Evolutionary conservation across 1,140 invertebrate genomes (phyloP).

Genomic region (Nixonia krombeini): DNA sequence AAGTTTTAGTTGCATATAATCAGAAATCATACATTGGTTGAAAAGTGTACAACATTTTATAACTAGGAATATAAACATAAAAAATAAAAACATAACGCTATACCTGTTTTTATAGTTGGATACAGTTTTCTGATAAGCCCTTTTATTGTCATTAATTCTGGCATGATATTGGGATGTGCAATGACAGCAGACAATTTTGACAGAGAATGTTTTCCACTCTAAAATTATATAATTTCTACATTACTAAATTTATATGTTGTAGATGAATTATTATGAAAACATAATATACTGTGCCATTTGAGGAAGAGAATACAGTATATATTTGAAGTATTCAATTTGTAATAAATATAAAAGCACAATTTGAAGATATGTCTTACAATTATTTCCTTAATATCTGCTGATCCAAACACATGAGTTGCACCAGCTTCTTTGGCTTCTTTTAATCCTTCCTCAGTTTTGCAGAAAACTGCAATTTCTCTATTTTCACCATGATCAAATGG

Average conservation of each 20-base stretch:
- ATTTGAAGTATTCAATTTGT: too few relatives aligned
- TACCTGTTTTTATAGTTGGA: conserved; percentile 77
- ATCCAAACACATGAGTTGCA: conserved; percentile 78
- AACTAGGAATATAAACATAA: too few relatives aligned
- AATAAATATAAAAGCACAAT: too few relatives aligned
- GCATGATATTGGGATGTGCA: conserved; percentile 83
- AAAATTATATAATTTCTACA: conserved; percentile 49
- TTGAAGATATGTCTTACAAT: conserved; percentile 73
- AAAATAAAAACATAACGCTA: too few relatives aligned
- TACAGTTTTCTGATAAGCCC: conserved; percentile 84
- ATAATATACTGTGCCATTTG: too few relatives aligned
- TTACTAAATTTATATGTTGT: too few relatives aligned
- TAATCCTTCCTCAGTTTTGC: conserved; percentile 75
- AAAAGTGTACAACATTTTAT: too few relatives aligned
- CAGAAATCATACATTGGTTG: too few relatives aligned
- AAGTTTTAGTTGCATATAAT: too few relatives aligned
- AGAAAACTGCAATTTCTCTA: conserved; percentile 79
- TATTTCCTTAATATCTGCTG: conserved; percentile 81
- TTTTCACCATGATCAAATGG: conserved; percentile 77
- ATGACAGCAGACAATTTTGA: conserved; percentile 82
- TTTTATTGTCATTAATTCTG: conserved; percentile 80
- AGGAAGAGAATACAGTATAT: too few relatives aligned
- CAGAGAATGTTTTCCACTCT: conserved; percentile 78
- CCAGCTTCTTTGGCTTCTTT: conserved; percentile 76
- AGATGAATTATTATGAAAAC: too few relatives aligned